phyloP scores from a whole-genome alignment of 2,797 vertebrate species.

The Tamandua tetradactyla region DNA sequence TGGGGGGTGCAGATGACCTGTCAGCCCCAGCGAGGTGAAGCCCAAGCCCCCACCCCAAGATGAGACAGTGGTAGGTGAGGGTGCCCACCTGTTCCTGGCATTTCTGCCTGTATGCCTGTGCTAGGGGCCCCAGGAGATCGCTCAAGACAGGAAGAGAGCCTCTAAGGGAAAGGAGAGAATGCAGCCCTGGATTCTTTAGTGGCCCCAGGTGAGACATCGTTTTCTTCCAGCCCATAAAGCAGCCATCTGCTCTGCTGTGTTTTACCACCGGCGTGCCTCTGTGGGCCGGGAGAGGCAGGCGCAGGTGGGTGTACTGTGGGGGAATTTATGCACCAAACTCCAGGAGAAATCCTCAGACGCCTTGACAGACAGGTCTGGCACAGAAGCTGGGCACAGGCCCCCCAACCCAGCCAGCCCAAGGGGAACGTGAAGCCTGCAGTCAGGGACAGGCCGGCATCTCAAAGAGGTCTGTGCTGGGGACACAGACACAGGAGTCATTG shows the following conservation, averaged over 20 bases:
- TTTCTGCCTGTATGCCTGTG: background rate
- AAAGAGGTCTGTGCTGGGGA: background rate
- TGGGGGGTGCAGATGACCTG: background rate
- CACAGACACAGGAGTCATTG: background rate
- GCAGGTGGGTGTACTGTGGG: background rate
- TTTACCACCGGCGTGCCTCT: background rate
- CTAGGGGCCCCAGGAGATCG: background rate
- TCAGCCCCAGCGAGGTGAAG: background rate
- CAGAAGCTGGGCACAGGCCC: background rate
- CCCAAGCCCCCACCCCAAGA: background rate
- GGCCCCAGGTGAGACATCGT: constrained; percentile 30
- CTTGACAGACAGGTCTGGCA: background rate
- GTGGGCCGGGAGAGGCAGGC: background rate
- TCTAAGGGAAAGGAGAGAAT: constrained; percentile 32
- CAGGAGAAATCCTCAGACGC: background rate
- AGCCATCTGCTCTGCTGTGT: constrained; percentile 40
- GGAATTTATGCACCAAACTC: background rate
- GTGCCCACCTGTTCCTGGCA: background rate
- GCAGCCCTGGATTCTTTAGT: constrained; percentile 14
- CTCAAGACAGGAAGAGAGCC: background rate
- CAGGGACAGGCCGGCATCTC: background rate
- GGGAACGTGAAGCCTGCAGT: background rate
- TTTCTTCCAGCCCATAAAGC: constrained; percentile 60
- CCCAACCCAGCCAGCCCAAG: background rate
- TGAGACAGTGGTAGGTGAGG: background rate